Evolutionary conservation across 1,140 invertebrate species (phyloP), one percentile per base, ranked within the genome.

Genomic region (Pectinophora gossypiella): DNA sequence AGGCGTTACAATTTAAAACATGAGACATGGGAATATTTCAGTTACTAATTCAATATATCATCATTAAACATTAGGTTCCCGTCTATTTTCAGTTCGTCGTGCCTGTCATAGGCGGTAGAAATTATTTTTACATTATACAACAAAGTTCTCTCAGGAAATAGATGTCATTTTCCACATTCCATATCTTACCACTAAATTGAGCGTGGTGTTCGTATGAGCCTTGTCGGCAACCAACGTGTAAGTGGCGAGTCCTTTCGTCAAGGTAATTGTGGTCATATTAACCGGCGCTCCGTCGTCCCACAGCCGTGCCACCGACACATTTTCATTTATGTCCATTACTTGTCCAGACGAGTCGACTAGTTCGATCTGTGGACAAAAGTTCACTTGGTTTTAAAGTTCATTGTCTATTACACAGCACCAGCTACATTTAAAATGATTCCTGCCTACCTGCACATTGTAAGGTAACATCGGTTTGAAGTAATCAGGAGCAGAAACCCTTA

Each of bases 381-480:
- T n/a, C n/a, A n/a, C n/a, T n/a, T n/a, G n/a, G n/a, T n/a, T n/a
- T n/a, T n/a, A n/a, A n/a, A n/a, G n/a, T 27, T 27, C 5, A 5
- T 27, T 27, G 12, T 27, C 12, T 6, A 27, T 27, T 27, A 27
- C 23, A 6, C 23, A 12, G 12, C 5, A 13, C n/a, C 13, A 48
- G 21, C n/a, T n/a, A n/a, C n/a, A n/a, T n/a, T n/a, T 19, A 38
- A 51, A 0, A 12, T 22, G 6, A 55, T 23, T 56, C n/a, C n/a
- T 42, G 89, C 89, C 90, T 88, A 97, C 94, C 79, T 93, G 94
- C 48, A 94, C 93, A 36, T 90, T 93, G 71, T 97, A 97, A 51
- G 93, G 92, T 38, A 98, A 89, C 5, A 93, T 95, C 1, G 96
- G 95, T 74, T 97, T 97, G 80, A 96, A 99, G 60, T 93, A 94